phyloP scores from a whole-genome alignment of 2,888 invertebrate genomes.

The Liopterus haemorrhoidalis region DNA sequence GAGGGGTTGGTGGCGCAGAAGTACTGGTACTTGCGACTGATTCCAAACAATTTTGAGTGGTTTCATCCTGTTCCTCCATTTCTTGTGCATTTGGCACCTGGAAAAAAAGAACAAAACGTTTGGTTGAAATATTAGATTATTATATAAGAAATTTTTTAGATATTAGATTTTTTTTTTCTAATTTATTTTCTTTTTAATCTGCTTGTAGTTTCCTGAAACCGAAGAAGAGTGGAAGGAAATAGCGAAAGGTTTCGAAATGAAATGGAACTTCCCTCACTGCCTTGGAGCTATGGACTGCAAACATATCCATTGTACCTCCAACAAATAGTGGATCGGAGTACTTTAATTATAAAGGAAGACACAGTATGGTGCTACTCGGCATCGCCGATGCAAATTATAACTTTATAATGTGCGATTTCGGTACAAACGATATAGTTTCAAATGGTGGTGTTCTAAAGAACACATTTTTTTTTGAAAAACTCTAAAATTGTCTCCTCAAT shows the following conservation, averaged over 20 bases:
- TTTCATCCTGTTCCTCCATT: neutral
- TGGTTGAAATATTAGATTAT: too few species aligned
- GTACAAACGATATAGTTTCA: constrained; percentile 27
- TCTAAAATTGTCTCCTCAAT: constrained; percentile 11
- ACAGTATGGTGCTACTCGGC: constrained; percentile 30
- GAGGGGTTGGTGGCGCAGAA: neutral
- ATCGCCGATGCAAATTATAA: constrained; percentile 31
- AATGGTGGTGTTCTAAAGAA: constrained; percentile 30
- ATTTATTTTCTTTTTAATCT: constrained; percentile 10
- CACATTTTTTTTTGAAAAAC: constrained; percentile 19
- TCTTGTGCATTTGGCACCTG: constrained; percentile 6
- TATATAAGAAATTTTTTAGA: constrained; percentile 6
- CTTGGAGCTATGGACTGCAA: constrained; percentile 30
- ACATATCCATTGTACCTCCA: constrained; percentile 28
- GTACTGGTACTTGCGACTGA: neutral
- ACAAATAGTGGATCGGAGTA: constrained; percentile 28
- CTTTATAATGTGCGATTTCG: constrained; percentile 31
- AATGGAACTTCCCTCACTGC: constrained; percentile 30
- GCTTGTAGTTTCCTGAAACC: constrained; percentile 26
- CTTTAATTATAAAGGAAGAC: constrained; percentile 31
- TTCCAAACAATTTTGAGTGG: neutral
- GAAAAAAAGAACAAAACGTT: too few species aligned
- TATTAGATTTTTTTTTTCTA: constrained; percentile 14
- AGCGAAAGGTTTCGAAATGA: constrained; percentile 25
- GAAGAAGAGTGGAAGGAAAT: constrained; percentile 27